Conservation (phyloP, 2,888 invertebrate species). For the Pycnomerus fuliginosus region DNA sequence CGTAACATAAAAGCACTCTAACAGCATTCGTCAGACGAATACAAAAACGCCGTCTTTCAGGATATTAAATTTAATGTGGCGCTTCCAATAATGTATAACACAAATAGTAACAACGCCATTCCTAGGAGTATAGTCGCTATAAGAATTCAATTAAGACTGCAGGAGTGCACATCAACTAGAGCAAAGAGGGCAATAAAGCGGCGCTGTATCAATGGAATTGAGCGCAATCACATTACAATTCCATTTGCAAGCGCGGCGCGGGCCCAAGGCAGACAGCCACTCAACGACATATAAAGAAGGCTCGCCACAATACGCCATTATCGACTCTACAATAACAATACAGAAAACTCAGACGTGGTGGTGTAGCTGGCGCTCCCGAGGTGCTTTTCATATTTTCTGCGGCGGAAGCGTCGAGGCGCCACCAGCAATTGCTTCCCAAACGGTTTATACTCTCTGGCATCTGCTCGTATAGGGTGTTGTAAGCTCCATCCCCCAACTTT, state of each 20-base stretch:
- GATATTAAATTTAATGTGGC: no score
- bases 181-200: slow-evolving; percentile 13
- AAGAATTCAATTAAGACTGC: slow-evolving; percentile 9
- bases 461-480: no score
- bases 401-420: no score
- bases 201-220: slow-evolving; percentile 18
- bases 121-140: no score
- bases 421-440: no score
- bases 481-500: no score
- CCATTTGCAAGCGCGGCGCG: slow-evolving; percentile 24
- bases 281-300: slow-evolving; percentile 18
- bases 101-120: no score
- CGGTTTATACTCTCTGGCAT: no score
- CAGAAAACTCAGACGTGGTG: slow-evolving; percentile 10
- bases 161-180: slow-evolving; percentile 5
- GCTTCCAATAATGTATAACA: no score
- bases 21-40: no score
- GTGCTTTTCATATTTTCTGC: slow-evolving; percentile 10
- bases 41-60: no score
- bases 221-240: slow-evolving; percentile 24
- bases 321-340: slow-evolving; percentile 22
- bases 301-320: slow-evolving; percentile 21
- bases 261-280: slow-evolving; percentile 17
- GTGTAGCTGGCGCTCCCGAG: slow-evolving; percentile 7
- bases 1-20: no score